These are phyloP conservation scores for Drosophila lutescens DNA, from an alignment of 2,888 invertebrate genomes.

Conservation along the genomic window DNA sequence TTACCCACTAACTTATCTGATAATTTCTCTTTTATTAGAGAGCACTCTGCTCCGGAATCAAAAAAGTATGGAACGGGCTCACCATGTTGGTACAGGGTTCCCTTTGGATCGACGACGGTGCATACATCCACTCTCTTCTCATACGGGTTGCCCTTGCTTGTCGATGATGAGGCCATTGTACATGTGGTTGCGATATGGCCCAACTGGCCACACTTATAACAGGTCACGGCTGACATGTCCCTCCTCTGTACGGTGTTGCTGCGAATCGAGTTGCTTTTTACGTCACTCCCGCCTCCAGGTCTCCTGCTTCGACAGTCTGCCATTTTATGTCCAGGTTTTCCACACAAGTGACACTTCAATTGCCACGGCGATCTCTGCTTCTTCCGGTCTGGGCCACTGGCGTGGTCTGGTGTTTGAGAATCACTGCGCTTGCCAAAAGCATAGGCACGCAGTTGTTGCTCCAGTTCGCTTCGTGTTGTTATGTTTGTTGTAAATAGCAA, in stretches of 20 bases:
- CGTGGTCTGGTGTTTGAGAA: constrained; percentile 1
- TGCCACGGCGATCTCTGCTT: too few relatives aligned
- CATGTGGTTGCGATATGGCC: not conserved
- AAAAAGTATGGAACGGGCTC: not conserved
- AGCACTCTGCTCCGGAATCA: too few relatives aligned
- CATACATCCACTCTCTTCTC: not conserved
- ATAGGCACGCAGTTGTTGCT: constrained; percentile 2
- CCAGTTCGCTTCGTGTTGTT: constrained; percentile 1
- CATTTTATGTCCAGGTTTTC: too few relatives aligned
- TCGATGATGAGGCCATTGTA: not conserved
- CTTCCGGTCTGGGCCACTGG: too few relatives aligned
- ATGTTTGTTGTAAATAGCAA: constrained; percentile 1
- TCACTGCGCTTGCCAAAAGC: constrained; percentile 2
- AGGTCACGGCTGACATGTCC: not conserved
- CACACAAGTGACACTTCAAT: too few relatives aligned
- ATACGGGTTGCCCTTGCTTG: not conserved
- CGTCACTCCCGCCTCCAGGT: not conserved
- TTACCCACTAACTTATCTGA: not conserved
- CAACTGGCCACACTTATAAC: not conserved
- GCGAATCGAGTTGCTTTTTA: not conserved
- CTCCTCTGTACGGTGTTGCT: not conserved
- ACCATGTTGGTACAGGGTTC: not conserved
- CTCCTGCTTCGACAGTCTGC: not conserved
- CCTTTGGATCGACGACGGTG: not conserved
- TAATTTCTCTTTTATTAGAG: constrained; percentile 1